Evolutionary conservation across 1,140 invertebrate genomes (phyloP).

Genomic region (Brachionus paranguensis): DNA sequence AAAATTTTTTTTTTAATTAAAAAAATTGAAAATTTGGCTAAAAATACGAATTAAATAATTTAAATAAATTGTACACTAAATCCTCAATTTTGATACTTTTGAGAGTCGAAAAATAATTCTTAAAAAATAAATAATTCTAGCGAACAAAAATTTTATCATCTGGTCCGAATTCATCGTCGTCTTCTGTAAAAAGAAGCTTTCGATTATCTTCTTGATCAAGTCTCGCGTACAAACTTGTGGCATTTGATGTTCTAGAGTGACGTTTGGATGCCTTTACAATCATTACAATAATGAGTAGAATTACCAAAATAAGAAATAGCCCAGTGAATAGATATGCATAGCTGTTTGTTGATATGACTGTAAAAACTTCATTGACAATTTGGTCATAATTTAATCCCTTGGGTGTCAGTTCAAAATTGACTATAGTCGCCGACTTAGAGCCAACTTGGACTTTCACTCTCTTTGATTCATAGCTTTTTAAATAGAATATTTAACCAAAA

Average conservation of each 20-base stretch:
- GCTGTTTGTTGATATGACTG: background rate
- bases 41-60: background rate
- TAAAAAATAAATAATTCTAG: slow-evolving; percentile 61
- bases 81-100: background rate
- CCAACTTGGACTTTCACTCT: slow-evolving; percentile 20
- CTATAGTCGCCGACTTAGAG: background rate
- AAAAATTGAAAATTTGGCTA: background rate
- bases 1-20: background rate
- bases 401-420: slow-evolving; percentile 19
- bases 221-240: background rate
- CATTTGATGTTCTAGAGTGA: background rate
- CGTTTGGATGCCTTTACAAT: background rate
- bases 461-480: background rate
- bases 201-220: slow-evolving; percentile 16
- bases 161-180: slow-evolving; percentile 2
- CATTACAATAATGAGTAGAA: background rate
- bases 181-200: slow-evolving; percentile 29
- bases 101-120: background rate
- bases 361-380: background rate
- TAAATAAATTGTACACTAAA: background rate
- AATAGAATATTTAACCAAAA: background rate
- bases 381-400: background rate
- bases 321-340: background rate
- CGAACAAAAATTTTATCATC: slow-evolving; percentile 20
- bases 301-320: background rate